Conservation (phyloP, 2,888 invertebrate species). For the Hydroisotoma schaefferi region DNA sequence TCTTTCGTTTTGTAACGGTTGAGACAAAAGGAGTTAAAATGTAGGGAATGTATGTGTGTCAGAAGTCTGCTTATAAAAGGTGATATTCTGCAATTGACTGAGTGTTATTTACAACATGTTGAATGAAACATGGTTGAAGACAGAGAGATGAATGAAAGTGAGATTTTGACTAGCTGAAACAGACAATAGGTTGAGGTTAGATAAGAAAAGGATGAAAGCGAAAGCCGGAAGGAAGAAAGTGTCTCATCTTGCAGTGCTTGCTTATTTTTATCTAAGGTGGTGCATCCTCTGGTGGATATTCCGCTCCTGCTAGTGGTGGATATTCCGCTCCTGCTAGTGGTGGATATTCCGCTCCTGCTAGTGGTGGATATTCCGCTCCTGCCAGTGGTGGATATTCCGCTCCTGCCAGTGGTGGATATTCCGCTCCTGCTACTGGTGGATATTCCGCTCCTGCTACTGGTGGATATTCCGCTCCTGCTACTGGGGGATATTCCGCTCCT, state of each 20-base stretch:
- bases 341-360: background rate
- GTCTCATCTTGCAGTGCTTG: background rate
- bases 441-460: background rate
- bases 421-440: background rate
- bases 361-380: background rate
- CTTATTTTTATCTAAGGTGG: background rate
- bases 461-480: background rate
- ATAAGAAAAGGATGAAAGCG: slow-evolving; percentile 11
- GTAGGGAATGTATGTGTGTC: too few relatives aligned
- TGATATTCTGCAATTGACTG: too few relatives aligned
- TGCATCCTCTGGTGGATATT: background rate
- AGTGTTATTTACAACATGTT: too few relatives aligned
- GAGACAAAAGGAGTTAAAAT: too few relatives aligned
- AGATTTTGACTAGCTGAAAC: too few relatives aligned
- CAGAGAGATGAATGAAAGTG: slow-evolving; percentile 5
- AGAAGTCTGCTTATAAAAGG: too few relatives aligned
- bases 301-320: background rate
- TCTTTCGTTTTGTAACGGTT: too few relatives aligned
- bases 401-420: background rate
- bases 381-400: background rate
- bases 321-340: background rate
- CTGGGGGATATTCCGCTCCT: background rate
- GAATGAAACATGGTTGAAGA: slow-evolving; percentile 1
- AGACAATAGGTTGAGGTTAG: too few relatives aligned
- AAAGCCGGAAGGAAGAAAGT: slow-evolving; percentile 14